A percentile compares a stretch with the other conserved stretches of the same genome.
Conservation (phyloP, 2,888 invertebrate species). For the Eupithecia insigniata region DNA sequence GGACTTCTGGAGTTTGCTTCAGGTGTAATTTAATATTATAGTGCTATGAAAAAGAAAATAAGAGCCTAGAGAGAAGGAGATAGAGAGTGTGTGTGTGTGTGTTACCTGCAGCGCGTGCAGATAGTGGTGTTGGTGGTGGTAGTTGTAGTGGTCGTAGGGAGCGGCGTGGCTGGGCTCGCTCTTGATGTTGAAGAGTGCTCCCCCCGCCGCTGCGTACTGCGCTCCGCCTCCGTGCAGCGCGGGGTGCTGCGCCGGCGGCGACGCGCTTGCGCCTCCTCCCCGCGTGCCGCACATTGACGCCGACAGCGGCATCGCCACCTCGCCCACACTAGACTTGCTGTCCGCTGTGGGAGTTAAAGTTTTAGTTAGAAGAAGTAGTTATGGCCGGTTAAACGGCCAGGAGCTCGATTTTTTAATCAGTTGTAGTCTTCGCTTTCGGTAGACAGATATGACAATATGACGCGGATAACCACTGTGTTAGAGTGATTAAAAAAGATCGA, state of each 20-base stretch:
- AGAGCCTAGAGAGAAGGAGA: neutral
- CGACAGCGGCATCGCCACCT: constrained; percentile 73
- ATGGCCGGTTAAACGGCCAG: neutral
- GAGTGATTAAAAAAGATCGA: neutral
- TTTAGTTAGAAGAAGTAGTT: no score
- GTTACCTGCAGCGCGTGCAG: constrained; percentile 79
- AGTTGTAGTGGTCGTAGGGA: constrained; percentile 68
- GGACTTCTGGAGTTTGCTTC: neutral
- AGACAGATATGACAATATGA: neutral
- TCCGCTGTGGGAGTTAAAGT: constrained; percentile 53
- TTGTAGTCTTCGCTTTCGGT: neutral
- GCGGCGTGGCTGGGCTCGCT: constrained; percentile 70
- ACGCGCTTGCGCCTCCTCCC: constrained; percentile 50
- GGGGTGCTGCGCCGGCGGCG: constrained; percentile 70
- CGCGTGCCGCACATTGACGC: constrained; percentile 57
- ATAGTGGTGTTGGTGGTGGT: constrained; percentile 82
- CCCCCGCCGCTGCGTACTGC: constrained; percentile 51
- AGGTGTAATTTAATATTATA: neutral
- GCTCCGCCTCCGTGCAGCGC: constrained; percentile 56
- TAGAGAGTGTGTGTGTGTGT: neutral
- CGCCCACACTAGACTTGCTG: constrained; percentile 75
- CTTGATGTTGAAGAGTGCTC: constrained; percentile 77
- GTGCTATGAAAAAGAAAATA: neutral
- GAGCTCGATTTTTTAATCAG: neutral
- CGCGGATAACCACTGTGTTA: no score